Evolutionary conservation across 2,113 vertebrate species (phyloP).

Genomic region (Connochaetes taurinus): DNA sequence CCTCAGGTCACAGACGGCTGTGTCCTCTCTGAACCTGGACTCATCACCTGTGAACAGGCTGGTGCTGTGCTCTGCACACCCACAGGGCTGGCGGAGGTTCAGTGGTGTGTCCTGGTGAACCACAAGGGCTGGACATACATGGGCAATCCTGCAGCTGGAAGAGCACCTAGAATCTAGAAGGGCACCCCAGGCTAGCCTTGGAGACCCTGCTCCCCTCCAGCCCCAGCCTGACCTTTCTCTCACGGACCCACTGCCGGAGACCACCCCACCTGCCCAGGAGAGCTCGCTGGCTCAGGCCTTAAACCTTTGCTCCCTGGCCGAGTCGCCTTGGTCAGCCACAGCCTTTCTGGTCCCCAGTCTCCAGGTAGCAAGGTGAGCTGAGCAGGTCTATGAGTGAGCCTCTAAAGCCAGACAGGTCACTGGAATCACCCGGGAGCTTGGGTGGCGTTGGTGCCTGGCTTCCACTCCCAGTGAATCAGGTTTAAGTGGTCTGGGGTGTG

Average conservation of each 20-base stretch:
- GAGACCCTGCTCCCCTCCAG: not conserved
- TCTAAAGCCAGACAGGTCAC: not conserved
- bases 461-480: not conserved
- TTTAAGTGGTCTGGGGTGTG: not conserved
- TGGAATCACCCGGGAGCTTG: not conserved
- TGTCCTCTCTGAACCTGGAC: not conserved
- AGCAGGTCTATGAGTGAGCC: not conserved
- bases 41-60: not conserved
- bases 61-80: not conserved
- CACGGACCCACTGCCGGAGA: accelerated
- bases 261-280: not conserved
- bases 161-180: not conserved
- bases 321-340: accelerated
- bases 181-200: not conserved
- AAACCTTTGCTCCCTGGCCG: not conserved
- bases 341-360: not conserved
- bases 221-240: not conserved
- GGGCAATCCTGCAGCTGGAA: not conserved
- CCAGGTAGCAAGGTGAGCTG: not conserved
- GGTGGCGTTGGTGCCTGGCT: not conserved
- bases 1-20: not conserved
- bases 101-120: not conserved
- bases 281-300: not conserved
- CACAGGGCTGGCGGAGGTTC: not conserved
- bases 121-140: accelerated